Evolutionary conservation across 1,140 invertebrate genomes (phyloP).

Genomic region (Muscidifurax raptorellus): DNA sequence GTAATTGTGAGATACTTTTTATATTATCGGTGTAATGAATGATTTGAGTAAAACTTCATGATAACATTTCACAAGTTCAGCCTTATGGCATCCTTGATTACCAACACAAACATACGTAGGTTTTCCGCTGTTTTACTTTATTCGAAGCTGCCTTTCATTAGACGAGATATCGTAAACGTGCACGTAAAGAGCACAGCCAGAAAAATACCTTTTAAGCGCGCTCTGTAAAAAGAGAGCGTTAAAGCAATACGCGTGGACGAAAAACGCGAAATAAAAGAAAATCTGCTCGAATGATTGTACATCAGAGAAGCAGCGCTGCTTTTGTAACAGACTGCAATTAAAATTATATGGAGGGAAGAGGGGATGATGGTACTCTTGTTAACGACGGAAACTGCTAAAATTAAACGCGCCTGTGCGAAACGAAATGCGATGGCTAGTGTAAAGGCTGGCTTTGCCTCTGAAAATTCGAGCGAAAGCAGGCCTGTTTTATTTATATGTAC

Average conservation of each 20-base stretch:
- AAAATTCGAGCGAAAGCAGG: not conserved
- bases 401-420: slow-evolving; percentile 61
- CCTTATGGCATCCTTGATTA: too few species aligned
- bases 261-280: slow-evolving; percentile 61
- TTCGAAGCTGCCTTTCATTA: slow-evolving; percentile 40
- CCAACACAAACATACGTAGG: too few species aligned
- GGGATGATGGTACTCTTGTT: slow-evolving; percentile 64
- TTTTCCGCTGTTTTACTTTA: not conserved
- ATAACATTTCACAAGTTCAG: too few species aligned
- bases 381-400: slow-evolving; percentile 67
- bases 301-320: slow-evolving; percentile 64
- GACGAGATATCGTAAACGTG: slow-evolving; percentile 30
- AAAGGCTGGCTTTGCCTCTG: slow-evolving; percentile 57
- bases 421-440: slow-evolving; percentile 67
- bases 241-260: not conserved
- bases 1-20: too few species aligned
- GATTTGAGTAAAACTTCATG: too few species aligned
- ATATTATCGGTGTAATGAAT: too few species aligned
- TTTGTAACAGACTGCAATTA: slow-evolving; percentile 64
- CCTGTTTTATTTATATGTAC: too few species aligned
- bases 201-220: slow-evolving; percentile 21
- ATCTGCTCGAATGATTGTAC: slow-evolving; percentile 69
- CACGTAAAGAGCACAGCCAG: not conserved
- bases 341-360: slow-evolving; percentile 67
- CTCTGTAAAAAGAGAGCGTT: not conserved